These are phyloP conservation scores for Meganola albula DNA, from an alignment of 2,888 invertebrate genomes.

Conservation along the genomic window DNA sequence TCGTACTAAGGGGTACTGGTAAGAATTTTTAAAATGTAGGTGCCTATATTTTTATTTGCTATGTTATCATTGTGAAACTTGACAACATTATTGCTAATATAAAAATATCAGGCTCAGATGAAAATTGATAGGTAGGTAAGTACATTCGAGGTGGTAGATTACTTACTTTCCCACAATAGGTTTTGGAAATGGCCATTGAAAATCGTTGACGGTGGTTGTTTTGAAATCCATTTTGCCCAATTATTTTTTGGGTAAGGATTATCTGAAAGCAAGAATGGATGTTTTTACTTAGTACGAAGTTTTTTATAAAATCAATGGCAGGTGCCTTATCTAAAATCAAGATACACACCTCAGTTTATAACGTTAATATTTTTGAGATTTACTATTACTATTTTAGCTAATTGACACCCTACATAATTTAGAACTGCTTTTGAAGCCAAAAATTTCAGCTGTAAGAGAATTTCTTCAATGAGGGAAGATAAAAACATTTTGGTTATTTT, in stretches of 20 bases:
- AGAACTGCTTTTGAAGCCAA: constrained; percentile 65
- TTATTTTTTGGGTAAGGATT: too few species aligned
- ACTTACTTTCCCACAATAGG: constrained; percentile 75
- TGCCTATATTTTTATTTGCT: too few species aligned
- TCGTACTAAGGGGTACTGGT: too few species aligned
- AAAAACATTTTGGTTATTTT: constrained; percentile 72
- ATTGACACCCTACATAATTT: constrained; percentile 75
- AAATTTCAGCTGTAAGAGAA: constrained; percentile 64
- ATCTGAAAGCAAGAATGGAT: constrained; percentile 14
- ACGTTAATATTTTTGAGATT: constrained; percentile 69
- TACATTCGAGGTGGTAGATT: too few species aligned
- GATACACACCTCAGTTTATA: constrained; percentile 37
- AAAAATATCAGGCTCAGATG: constrained; percentile 11
- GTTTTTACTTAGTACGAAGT: constrained; percentile 5
- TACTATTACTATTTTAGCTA: constrained; percentile 61
- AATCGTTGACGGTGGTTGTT: constrained; percentile 70
- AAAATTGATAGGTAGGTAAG: not conserved
- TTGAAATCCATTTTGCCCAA: constrained; percentile 65
- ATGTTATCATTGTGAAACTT: too few species aligned
- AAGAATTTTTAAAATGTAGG: too few species aligned
- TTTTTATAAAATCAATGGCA: too few species aligned
- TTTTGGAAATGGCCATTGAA: constrained; percentile 79
- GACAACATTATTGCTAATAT: constrained; percentile 11
- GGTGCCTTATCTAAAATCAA: too few species aligned
- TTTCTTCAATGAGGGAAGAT: constrained; percentile 73